Evolutionary conservation across 2,888 invertebrate genomes (phyloP), one percentile per base, ranked within the genome.

Genomic region (Dorcus hopei): DNA sequence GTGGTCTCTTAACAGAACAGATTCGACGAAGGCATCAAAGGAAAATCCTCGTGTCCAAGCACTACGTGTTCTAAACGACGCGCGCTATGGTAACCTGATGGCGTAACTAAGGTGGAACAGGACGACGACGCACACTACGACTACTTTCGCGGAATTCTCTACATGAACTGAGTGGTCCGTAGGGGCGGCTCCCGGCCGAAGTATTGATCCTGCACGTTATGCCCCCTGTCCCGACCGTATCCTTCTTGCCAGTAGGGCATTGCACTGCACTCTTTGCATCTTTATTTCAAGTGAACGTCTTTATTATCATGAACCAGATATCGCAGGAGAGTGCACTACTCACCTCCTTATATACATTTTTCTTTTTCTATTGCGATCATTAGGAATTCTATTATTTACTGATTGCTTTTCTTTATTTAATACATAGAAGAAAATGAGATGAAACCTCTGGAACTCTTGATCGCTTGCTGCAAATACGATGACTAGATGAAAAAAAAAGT

Each of bases 101-200:
- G 11, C 14, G 45, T 19, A 45, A 45, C 45, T 45, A 45, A 6
- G 19, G 45, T 23, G 45, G 45, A 19, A 33, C 26, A 33, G 26
- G 26, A 33, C 26, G 45, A 45, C 19, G 19, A 23, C 45, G 55
- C 59, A 54, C 59, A 65, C 64, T 65, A 65, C 59, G 61, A 62
- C 64, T 65, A 63, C 61, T 58, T 60, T 56, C 59, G 56, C 58
- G 52, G 58, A 59, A 45, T 59, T 59, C 59, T 65, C 40, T 54
- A 57, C 61, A 57, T 57, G 48, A 62, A 65, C 65, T 65, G 61
- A 63, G 59, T 33, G 7, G 26, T 60, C 50, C 56, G 39, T 56
- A 63, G 63, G 65, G 65, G 65, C 65, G 65, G 65, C 61, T 63
- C 65, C 65, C 65, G 57, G 63, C 61, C 60, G 51, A 52, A 55